Conservation (phyloP, 2,797 vertebrate species). For the Hirundo rustica region DNA sequence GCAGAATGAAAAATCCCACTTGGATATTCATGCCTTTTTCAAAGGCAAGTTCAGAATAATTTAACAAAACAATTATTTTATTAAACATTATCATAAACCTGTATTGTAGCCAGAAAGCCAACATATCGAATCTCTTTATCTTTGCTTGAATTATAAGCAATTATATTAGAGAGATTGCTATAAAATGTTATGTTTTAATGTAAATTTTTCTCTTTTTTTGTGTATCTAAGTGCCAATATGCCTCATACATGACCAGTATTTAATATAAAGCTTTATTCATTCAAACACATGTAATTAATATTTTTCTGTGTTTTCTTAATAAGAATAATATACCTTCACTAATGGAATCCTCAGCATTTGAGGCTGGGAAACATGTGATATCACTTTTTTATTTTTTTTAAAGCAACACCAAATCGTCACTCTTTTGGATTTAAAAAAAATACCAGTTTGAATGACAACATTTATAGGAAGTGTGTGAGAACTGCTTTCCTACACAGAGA, state of each 20-base stretch:
- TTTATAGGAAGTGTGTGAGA: slow-evolving; percentile 57
- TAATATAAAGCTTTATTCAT: neutral
- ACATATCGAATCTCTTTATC: neutral
- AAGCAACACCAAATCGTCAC: neutral
- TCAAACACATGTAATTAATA: neutral
- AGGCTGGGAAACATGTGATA: neutral
- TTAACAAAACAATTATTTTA: neutral
- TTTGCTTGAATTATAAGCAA: neutral
- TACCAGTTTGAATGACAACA: slow-evolving; percentile 44
- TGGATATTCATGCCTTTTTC: neutral
- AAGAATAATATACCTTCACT: neutral
- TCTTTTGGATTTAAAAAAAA: slow-evolving; percentile 13
- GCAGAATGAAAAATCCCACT: neutral
- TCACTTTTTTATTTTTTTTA: neutral
- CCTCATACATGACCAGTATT: neutral
- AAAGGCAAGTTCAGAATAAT: neutral
- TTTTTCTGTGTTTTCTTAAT: neutral
- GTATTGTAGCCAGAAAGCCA: neutral
- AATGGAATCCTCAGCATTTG: neutral
- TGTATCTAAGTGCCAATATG: neutral
- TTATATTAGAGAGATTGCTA: neutral
- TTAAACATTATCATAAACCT: neutral
- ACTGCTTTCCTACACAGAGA: slow-evolving; percentile 53
- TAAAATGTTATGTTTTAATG: neutral
- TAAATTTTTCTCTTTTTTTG: neutral